Evolutionary conservation across 2,113 vertebrate genomes (phyloP).

Genomic region (Apteryx mantelli): DNA sequence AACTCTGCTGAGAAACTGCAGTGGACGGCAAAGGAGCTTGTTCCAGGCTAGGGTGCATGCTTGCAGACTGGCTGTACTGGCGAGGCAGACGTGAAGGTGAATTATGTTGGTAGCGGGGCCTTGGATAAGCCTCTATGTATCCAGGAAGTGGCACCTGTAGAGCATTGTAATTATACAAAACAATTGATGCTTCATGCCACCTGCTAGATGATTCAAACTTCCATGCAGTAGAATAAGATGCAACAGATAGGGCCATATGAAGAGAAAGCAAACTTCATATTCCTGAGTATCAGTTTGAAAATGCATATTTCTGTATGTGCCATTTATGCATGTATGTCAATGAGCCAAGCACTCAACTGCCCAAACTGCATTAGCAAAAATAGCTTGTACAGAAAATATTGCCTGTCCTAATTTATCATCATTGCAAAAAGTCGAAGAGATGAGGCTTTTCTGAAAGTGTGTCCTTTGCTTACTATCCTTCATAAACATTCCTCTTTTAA

Average conservation of each 20-base stretch:
- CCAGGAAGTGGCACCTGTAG: slow-evolving; percentile 91
- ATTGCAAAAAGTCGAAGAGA: background rate
- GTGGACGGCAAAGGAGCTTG: slow-evolving; percentile 78
- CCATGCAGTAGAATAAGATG: rapidly evolving
- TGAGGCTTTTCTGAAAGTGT: background rate
- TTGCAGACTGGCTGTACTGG: slow-evolving; percentile 86
- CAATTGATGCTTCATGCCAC: background rate
- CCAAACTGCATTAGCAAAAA: background rate
- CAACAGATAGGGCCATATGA: background rate
- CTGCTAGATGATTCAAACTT: background rate
- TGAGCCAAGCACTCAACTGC: background rate
- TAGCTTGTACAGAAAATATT: background rate
- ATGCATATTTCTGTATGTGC: background rate
- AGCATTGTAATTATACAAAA: background rate
- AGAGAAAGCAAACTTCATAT: background rate
- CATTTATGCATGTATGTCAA: rapidly evolving
- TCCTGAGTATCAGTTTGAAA: background rate
- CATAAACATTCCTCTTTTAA: background rate
- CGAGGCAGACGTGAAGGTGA: slow-evolving; percentile 86
- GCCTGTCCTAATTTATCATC: background rate
- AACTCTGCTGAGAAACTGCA: slow-evolving; percentile 87
- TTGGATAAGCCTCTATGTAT: slow-evolving; percentile 94
- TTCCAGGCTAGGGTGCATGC: slow-evolving; percentile 82
- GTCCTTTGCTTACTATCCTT: background rate
- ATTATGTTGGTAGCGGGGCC: slow-evolving; percentile 89